A percentile compares a stretch with the other conserved stretches of the same genome.
phyloP scores from a whole-genome alignment of 2,113 vertebrate genomes.

The Sterna hirundo region DNA sequence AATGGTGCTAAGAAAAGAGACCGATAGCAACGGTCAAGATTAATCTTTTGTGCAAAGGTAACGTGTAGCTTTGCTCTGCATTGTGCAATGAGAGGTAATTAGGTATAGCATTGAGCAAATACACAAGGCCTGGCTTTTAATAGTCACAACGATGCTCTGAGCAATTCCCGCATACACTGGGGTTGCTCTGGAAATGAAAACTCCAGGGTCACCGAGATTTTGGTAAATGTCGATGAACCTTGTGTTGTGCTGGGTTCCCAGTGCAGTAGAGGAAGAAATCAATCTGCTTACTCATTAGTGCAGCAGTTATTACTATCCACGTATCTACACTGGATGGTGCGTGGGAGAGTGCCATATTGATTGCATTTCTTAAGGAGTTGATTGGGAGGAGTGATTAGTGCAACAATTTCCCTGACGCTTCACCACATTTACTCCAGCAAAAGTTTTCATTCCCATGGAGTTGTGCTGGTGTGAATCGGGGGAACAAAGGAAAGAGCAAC shows the following conservation, averaged over 20 bases:
- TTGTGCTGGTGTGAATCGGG: neutral
- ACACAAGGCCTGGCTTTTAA: neutral
- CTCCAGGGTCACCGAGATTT: neutral
- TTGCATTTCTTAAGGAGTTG: neutral
- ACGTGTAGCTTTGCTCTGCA: neutral
- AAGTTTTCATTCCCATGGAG: neutral
- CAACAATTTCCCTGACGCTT: neutral
- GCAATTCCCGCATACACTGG: neutral
- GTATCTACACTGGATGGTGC: neutral
- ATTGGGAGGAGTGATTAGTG: neutral
- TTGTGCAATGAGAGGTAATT: neutral
- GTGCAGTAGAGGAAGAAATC: neutral
- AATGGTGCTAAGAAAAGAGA: neutral
- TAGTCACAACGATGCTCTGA: neutral
- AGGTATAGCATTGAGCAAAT: neutral
- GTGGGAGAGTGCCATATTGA: neutral
- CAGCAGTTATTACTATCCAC: neutral
- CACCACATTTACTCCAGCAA: accelerated
- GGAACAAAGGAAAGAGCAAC: neutral
- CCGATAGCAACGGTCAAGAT: neutral
- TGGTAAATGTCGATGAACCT: neutral
- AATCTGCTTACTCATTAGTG: neutral
- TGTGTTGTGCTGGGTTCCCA: neutral
- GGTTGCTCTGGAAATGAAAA: neutral
- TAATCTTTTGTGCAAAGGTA: neutral